phyloP scores from a whole-genome alignment of 2,113 vertebrate genomes.

The Heterotilapia buettikoferi region DNA sequence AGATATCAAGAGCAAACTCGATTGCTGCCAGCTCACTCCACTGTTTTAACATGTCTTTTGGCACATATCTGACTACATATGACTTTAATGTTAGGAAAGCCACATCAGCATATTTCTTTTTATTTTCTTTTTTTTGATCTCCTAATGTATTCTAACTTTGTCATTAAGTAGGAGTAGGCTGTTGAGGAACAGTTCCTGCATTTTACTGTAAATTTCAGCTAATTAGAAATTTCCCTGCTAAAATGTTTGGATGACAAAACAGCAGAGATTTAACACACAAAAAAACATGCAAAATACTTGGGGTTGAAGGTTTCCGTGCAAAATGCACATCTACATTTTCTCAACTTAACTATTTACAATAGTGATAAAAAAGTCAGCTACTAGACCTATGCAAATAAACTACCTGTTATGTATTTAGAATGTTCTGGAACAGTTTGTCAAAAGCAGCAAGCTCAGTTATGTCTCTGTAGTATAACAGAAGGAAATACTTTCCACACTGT shows the following conservation, averaged over 20 bases:
- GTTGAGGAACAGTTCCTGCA: not conserved
- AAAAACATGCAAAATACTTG: not conserved
- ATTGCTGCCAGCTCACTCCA: not conserved
- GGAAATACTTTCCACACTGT: not conserved
- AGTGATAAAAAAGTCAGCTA: not conserved
- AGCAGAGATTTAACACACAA: not conserved
- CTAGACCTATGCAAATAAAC: not conserved
- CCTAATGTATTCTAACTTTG: not conserved
- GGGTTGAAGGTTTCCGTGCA: not conserved
- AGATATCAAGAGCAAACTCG: not conserved
- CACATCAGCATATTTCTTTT: not conserved
- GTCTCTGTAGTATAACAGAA: not conserved
- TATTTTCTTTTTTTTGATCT: not conserved
- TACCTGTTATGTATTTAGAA: not conserved
- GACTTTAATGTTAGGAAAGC: not conserved
- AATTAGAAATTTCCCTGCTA: not conserved
- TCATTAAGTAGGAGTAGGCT: not conserved
- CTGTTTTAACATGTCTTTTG: not conserved
- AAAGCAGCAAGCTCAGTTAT: not conserved
- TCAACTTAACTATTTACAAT: not conserved
- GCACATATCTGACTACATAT: not conserved
- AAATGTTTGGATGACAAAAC: not conserved
- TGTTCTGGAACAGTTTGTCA: not conserved
- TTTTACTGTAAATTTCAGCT: not conserved
- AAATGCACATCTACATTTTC: not conserved